Evolutionary conservation across 2,888 invertebrate species (phyloP), one percentile per base, ranked within the genome.

Genomic region (Mylabris sibirica): DNA sequence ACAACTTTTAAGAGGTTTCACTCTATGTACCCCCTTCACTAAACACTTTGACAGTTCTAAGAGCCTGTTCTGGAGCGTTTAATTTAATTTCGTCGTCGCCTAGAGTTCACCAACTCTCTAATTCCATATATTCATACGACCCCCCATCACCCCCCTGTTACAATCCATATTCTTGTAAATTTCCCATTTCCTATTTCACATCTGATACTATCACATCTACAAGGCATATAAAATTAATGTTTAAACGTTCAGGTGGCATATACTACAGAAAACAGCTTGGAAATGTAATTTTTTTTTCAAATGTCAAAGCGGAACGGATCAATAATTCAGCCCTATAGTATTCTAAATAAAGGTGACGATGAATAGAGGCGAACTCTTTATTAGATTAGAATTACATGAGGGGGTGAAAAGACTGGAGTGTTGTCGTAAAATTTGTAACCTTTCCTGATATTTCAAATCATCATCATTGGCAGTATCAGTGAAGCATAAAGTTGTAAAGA

Each of bases 11-110:
- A 6, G 41, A 44, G 41, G 17, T 17, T 44, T 20, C 49, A 5
- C 2, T 20, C 20, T 22, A 49, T n/a, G 8, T 44, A n/a, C 1
- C n/a, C 17, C n/a, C 41, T 5, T 6, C 44, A 20, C 49, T 63
- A 70, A 71, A 62, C 66, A 72, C 72, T 74, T 75, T 74, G 75
- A 73, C 75, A 74, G 74, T 73, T 75, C 67, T 66, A 69, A 71
- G 70, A 71, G 75, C 69, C 62, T 66, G 72, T 71, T 72, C 70
- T 67, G 64, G 65, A 71, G 61, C 67, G 70, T 72, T 71, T 75
- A 75, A 75, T 75, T 74, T 72, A 75, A 75, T 75, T 75, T 70
- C 67, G 60, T 61, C 67, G 59, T 65, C 66, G 65, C 72, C 38
- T 68, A 44, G 38, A 66, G 71, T 69, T 73, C 68, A 68, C 62